Evolutionary conservation across 2,888 invertebrate species (phyloP), one percentile per base, ranked within the genome.

Genomic region (Fabriciana adippe): DNA sequence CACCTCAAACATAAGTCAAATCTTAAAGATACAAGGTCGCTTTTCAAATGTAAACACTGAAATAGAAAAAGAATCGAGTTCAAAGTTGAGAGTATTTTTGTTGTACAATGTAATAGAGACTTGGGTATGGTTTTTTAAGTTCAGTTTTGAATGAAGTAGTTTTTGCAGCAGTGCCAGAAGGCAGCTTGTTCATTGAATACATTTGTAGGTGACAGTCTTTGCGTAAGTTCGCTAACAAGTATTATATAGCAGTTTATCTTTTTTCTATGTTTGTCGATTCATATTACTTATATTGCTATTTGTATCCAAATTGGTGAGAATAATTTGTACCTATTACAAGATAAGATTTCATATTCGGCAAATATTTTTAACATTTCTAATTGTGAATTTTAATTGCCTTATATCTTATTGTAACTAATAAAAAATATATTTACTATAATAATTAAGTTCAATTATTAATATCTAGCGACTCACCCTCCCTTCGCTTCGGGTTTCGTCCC

Each of bases 131-230:
- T 16, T 65, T n/a, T n/a, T 80, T 82, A 78, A 79, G 85, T 81
- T 76, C 72, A 78, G 72, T 76, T 80, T 81, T 65, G 73, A 41
- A 55, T 69, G 75, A 45, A 48, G 64, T 31, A 18, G 72, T 65
- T 70, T 67, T 64, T 71, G 72, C 73, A 77, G 68, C 66, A 70
- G 72, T 75, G 73, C 67, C 72, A 74, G 35, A 66, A 60, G 54
- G 31, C 18, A 18, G 35, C 45, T 57, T 53, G 57, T 21, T 53
- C 79, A 79, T 78, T 78, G 74, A 77, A 80, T 79, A 78, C 79
- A 80, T 82, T 83, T 87, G 78, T 83, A 84, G 86, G 85, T 85
- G 85, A 85, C 83, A 80, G 81, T 84, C 83, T 82, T 80, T 77
- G 11, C 2, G 11, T 77, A 80, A 66, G 70, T 71, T 68, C 48